Evolutionary conservation across 2,888 invertebrate genomes (phyloP), one percentile per base, ranked within the genome.

Genomic region (Eudemis profundana): DNA sequence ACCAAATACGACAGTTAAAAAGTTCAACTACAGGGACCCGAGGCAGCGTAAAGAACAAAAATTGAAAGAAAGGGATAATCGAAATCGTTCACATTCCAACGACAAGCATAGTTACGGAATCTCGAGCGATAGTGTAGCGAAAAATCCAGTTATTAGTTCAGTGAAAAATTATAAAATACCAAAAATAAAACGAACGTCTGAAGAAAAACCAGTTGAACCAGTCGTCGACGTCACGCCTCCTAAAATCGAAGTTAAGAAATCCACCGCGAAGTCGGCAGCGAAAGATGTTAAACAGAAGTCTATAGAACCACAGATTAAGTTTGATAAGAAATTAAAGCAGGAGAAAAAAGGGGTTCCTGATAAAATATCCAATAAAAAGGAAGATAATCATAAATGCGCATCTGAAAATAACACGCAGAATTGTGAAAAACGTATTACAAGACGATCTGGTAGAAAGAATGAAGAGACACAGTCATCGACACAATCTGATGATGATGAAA

Each of bases 121-220:
- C 78, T 89, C 91, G 0, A 87, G 78, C 75, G 90, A 89, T 60
- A 90, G 87, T 68, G 89, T 90, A 67, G 85, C 87, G 3, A 89
- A 83, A 67, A 90, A 87, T 17, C 82, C 83, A 33, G 84, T 87
- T 68, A 79, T 90, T 68, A 81, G 85, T 44, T 78, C 86, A 19
- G 90, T 92, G 0, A 90, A 86, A 78, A 92, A 92, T 74, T 93
- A 90, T 68, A 92, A 88, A 77, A 92, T 92, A 70, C 91, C 92
- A 0, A 92, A 93, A 82, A 87, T 92, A 44, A 92, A 90, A 81
- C 82, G 87, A 23, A 67, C 74, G 4, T 74, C 67, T 44, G 78
- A 79, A 60, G 78, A 77, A 60, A 67, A 61, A 29, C 65, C 64
- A 12, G 36, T 23, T n/a, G 44, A 61, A 29, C 60, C 61, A n/a